A percentile compares a stretch with the other conserved stretches of the same genome.
Conservation (phyloP, 2,113 vertebrate genomes). For the Toxotes chatareus region DNA sequence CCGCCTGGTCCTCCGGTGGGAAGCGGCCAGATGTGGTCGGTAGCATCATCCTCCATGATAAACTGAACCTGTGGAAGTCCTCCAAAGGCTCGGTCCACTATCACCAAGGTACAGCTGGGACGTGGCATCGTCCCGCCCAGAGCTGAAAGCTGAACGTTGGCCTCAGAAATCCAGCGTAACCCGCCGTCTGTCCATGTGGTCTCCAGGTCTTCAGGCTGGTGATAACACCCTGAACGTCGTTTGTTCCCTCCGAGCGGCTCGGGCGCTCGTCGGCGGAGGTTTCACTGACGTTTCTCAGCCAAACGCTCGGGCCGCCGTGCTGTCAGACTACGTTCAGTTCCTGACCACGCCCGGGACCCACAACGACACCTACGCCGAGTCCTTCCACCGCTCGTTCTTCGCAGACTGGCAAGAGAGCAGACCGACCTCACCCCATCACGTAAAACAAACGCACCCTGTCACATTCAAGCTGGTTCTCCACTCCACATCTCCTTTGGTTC, state of each 20-base stretch:
- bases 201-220: slow-evolving; percentile 75
- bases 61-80: slow-evolving; percentile 75
- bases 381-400: slow-evolving; percentile 80
- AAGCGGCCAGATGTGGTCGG: slow-evolving; percentile 67
- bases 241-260: slow-evolving; percentile 67
- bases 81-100: slow-evolving; percentile 71
- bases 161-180: background rate
- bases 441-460: slow-evolving; percentile 11
- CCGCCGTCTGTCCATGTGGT: background rate
- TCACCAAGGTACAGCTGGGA: slow-evolving; percentile 68
- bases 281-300: slow-evolving; percentile 42
- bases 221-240: slow-evolving; percentile 79
- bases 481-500: background rate
- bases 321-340: slow-evolving; percentile 75
- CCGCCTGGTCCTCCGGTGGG: slow-evolving; percentile 10
- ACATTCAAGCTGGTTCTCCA: background rate
- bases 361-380: slow-evolving; percentile 80
- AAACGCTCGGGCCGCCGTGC: slow-evolving; percentile 64
- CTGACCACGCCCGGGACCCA: slow-evolving; percentile 76
- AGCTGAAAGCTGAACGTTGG: background rate
- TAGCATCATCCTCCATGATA: slow-evolving; percentile 79
- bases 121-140: too few species aligned
- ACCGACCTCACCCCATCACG: slow-evolving; percentile 51
- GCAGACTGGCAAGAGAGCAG: slow-evolving; percentile 71
- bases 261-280: slow-evolving; percentile 27